phyloP scores from a whole-genome alignment of 2,888 invertebrate species.

The Oscheius sp. region DNA sequence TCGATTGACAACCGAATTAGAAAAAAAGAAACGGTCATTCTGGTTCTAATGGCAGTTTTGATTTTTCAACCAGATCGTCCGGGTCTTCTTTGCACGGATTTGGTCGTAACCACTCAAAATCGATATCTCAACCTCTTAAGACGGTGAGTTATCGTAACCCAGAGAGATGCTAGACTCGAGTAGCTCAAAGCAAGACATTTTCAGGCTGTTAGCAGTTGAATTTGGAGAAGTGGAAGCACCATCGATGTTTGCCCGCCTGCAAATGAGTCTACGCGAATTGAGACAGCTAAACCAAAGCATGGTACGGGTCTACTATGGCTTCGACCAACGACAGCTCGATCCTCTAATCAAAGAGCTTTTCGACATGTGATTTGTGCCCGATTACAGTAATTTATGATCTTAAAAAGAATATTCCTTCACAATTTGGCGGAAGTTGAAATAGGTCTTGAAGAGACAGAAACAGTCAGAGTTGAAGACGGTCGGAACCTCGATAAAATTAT shows the following conservation, averaged over 20 bases:
- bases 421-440: conserved; percentile 9
- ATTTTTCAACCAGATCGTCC: conserved; percentile 80
- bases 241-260: conserved; percentile 46
- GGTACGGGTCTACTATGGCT: conserved; percentile 54
- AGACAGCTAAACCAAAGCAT: conserved; percentile 53
- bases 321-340: conserved; percentile 59
- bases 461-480: neutral
- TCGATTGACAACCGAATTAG: conserved; percentile 76
- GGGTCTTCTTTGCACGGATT: neutral
- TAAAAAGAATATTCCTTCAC: too few species aligned
- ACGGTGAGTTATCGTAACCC: neutral
- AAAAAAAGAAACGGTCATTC: conserved; percentile 86
- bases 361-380: conserved; percentile 27
- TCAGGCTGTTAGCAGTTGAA: conserved; percentile 53
- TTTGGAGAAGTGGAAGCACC: conserved; percentile 43
- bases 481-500: neutral
- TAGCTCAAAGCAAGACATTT: conserved; percentile 24
- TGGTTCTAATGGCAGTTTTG: conserved; percentile 88
- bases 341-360: conserved; percentile 61
- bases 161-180: neutral
- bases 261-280: conserved; percentile 52
- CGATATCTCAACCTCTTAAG: conserved; percentile 13
- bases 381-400: too few species aligned
- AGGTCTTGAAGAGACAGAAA: neutral
- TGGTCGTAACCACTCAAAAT: neutral